These are phyloP conservation scores for Hydrozoanthus tunicans DNA, from an alignment of 64 coral and sea anemone species.

Conservation along the genomic window DNA sequence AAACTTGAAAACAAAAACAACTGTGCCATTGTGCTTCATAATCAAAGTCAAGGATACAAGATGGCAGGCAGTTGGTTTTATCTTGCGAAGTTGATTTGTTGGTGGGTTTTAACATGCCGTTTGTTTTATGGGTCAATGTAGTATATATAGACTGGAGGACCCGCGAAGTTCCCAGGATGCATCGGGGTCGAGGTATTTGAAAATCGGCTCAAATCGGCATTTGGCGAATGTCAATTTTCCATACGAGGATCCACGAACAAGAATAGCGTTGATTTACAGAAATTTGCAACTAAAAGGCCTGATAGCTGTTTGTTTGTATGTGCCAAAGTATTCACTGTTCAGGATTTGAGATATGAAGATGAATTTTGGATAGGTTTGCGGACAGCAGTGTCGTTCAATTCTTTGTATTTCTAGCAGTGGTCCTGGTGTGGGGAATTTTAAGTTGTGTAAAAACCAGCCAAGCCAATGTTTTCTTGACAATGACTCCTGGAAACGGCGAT, in stretches of 20 bases:
- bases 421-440: conserved; percentile 15
- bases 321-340: conserved; percentile 1
- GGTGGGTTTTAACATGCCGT: background rate
- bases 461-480: background rate
- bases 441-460: conserved; percentile 4
- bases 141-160: background rate
- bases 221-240: conserved; percentile 32
- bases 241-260: conserved; percentile 17
- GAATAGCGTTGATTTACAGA: conserved; percentile 17
- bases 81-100: background rate
- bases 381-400: conserved; percentile 38
- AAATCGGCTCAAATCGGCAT: conserved; percentile 30
- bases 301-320: conserved; percentile 37
- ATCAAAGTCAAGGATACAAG: background rate
- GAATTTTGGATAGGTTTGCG: conserved; percentile 8
- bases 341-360: conserved; percentile 9
- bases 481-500: conserved; percentile 32
- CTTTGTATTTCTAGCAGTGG: background rate
- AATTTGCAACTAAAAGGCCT: conserved; percentile 40
- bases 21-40: too few relatives aligned
- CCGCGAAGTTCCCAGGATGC: conserved; percentile 37
- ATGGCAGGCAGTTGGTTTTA: background rate
- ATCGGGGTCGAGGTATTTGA: background rate
- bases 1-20: too few relatives aligned
- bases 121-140: background rate